Percentiles rank a stretch among this genome's conserved stretches.
These are phyloP conservation scores for Aphrocallistes beatrix DNA, from an alignment of 37 sponge, comb jelly and placozoan species.

Conservation along the genomic window DNA sequence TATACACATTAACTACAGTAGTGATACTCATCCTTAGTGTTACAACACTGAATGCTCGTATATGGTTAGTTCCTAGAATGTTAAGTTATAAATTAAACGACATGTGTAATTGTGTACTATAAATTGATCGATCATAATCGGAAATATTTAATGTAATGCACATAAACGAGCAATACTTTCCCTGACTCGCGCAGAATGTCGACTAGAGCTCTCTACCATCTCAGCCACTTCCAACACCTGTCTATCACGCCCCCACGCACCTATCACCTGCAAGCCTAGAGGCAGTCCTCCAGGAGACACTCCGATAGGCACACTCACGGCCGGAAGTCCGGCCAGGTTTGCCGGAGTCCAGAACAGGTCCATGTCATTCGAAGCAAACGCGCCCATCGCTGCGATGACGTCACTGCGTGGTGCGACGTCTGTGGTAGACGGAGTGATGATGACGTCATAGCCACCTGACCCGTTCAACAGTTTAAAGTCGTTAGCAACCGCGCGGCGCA, in stretches of 20 bases:
- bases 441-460: not conserved
- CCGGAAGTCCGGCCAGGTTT: not conserved
- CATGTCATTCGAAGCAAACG: not conserved
- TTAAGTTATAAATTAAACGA: too few relatives aligned
- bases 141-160: too few relatives aligned
- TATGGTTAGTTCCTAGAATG: too few relatives aligned
- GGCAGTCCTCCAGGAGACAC: not conserved
- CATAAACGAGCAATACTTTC: too few relatives aligned
- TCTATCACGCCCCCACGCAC: not conserved
- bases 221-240: conserved; percentile 5
- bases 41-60: too few relatives aligned
- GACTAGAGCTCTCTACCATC: not conserved
- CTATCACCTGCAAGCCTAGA: not conserved
- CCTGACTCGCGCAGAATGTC: not conserved
- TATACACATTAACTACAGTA: too few relatives aligned
- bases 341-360: not conserved
- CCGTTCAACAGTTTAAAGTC: not conserved
- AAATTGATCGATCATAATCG: too few relatives aligned
- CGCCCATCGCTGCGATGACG: not conserved
- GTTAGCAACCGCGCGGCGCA: not conserved
- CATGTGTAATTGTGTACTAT: too few relatives aligned
- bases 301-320: not conserved
- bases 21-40: too few relatives aligned
- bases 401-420: not conserved
- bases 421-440: not conserved